Percentiles rank a stretch among this genome's conserved stretches.
phyloP scores from a whole-genome alignment of 2,113 vertebrate species.

The Ciconia maguari region DNA sequence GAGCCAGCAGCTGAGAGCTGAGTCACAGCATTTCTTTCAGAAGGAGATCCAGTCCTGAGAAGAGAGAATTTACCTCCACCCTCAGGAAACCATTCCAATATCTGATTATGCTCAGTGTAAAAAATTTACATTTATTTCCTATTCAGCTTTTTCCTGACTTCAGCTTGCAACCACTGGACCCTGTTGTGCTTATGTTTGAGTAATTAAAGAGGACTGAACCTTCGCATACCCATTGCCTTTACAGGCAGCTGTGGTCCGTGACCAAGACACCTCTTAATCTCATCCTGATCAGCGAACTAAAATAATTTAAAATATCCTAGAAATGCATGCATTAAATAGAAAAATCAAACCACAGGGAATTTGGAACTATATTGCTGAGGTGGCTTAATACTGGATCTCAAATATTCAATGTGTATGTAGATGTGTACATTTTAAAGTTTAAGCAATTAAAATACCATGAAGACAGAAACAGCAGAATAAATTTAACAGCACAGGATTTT shows the following conservation, averaged over 20 bases:
- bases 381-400: background rate
- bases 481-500: background rate
- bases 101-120: background rate
- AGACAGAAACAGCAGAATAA: background rate
- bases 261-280: background rate
- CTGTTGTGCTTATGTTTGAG: background rate
- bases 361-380: background rate
- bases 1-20: background rate
- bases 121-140: background rate
- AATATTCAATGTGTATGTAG: background rate
- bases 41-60: background rate
- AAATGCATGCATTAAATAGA: background rate
- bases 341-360: background rate
- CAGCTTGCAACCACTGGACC: background rate
- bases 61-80: background rate
- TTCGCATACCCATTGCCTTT: background rate
- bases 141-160: slow-evolving; percentile 16
- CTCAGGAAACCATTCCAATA: background rate
- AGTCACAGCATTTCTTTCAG: background rate
- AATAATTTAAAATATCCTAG: background rate
- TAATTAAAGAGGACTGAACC: background rate
- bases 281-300: background rate
- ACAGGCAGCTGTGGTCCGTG: background rate
- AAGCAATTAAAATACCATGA: background rate
- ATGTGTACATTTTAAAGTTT: background rate